Evolutionary conservation across 2,797 vertebrate species (phyloP), one percentile per base, ranked within the genome.

Genomic region (Neosilurus mollespiculum): DNA sequence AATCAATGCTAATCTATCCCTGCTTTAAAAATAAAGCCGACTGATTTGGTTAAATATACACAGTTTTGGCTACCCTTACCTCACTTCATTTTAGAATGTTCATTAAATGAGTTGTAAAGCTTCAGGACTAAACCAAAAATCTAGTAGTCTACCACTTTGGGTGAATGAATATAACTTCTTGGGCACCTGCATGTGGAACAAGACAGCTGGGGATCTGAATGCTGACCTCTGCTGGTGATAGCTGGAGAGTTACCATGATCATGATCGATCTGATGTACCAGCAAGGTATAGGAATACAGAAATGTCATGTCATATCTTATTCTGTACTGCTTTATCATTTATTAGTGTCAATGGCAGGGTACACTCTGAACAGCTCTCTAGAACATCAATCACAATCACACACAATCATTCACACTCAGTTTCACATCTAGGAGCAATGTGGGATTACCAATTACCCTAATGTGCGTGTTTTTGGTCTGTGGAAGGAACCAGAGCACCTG

Each of bases 221-320:
- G 18, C 53, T 80, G 64, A 2, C 78, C 78, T 69, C 78, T 80
- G 78, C 53, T 69, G 78, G 78, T 80, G 2, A 80, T 6, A 67
- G 56, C 16, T 14, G 20, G 34, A 7, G 43, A 54, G 51, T 54
- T 54, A 18, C 51, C 15, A 67, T 80, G 77, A 30, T 9, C 9
- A 20, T 53, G 16, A 65, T 26, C 20, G 12, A 30, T 8, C 37
- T 65, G n/a, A 53, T 18, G 26, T 59, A 78, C 12, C 56, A 62
- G 37, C 16, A 15, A 18, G 9, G 26, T 34, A 51, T 14, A 54
- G n/a, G 37, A 54, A 43, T 89, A 65, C 92, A 94, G 0, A 95
- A 86, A n/a, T n/a, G n/a, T n/a, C n/a, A 43, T 43, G 37, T 43
- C 37, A 43, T 43, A 43, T 43, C 37, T 6, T 43, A 43, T 43